Percentiles rank a stretch among this genome's conserved stretches.
phyloP scores from a whole-genome alignment of 2,888 invertebrate genomes.

The Chrysopilus asiliformis region DNA sequence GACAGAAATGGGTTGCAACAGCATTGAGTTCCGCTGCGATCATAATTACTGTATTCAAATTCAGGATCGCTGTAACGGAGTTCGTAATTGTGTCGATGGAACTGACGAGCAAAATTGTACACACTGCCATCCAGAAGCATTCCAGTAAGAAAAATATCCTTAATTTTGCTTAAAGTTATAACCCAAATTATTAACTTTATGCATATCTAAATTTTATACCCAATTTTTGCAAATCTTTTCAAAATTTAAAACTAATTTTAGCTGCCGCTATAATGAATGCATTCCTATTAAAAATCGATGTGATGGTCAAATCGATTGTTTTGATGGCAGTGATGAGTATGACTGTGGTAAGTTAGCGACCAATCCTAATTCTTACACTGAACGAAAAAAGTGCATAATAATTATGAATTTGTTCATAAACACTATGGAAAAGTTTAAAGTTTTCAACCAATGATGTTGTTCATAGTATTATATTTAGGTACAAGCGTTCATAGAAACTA shows the following conservation, averaged over 20 bases:
- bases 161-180: too few relatives aligned
- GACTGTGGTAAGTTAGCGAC: conserved; percentile 39
- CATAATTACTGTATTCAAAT: conserved; percentile 48
- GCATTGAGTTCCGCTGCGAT: conserved; percentile 43
- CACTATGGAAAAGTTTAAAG: too few relatives aligned
- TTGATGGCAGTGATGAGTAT: conserved; percentile 48
- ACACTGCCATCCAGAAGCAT: conserved; percentile 29
- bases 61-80: conserved; percentile 39
- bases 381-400: too few relatives aligned
- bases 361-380: too few relatives aligned
- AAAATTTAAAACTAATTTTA: too few relatives aligned
- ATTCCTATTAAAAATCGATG: conserved; percentile 45
- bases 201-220: too few relatives aligned
- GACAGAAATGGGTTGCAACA: conserved; percentile 29
- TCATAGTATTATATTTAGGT: too few relatives aligned
- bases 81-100: conserved; percentile 40
- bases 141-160: conserved; percentile 35
- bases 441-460: too few relatives aligned
- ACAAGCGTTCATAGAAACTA: too few relatives aligned
- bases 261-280: conserved; percentile 49
- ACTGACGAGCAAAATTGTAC: conserved; percentile 40
- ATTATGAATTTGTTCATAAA: too few relatives aligned
- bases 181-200: too few relatives aligned
- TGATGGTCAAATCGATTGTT: conserved; percentile 41
- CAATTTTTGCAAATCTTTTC: conserved; percentile 5